These are phyloP conservation scores for Dorcus hopei DNA, from an alignment of 2,888 invertebrate genomes.

Conservation along the genomic window DNA sequence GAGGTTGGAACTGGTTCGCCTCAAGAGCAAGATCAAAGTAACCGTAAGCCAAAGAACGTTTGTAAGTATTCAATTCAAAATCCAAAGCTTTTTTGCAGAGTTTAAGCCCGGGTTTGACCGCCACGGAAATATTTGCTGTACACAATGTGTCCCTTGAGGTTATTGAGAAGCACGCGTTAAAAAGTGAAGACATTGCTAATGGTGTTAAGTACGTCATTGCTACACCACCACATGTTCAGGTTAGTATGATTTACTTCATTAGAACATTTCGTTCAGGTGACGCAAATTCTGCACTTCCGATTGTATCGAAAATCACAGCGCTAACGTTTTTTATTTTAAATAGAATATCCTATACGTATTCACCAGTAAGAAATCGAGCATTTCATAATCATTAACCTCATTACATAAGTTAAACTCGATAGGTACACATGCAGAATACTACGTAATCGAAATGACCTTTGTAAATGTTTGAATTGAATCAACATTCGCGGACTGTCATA, in stretches of 20 bases:
- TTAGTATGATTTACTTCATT: background rate
- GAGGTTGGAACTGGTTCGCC: background rate
- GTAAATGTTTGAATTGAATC: too few relatives aligned
- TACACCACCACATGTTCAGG: background rate
- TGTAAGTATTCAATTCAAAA: background rate
- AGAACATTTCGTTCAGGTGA: too few relatives aligned
- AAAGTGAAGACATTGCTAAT: conserved; percentile 1
- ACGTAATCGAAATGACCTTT: too few relatives aligned
- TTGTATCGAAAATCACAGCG: too few relatives aligned
- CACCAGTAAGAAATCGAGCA: too few relatives aligned
- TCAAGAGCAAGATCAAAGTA: background rate
- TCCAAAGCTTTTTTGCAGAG: background rate
- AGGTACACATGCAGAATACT: too few relatives aligned
- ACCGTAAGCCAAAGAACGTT: background rate
- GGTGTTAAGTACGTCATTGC: background rate
- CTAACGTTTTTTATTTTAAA: too few relatives aligned
- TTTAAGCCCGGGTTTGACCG: background rate
- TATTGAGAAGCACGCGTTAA: background rate
- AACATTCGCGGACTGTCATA: too few relatives aligned
- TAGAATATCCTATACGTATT: too few relatives aligned
- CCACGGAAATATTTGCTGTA: background rate
- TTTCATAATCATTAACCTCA: too few relatives aligned
- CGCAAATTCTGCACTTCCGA: too few relatives aligned
- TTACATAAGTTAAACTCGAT: too few relatives aligned
- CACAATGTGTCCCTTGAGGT: background rate